A percentile compares a stretch with the other conserved stretches of the same genome.
Evolutionary conservation across 35 echinoderm and acorn worm species (phyloP).

Genomic region (Anneissia japonica): DNA sequence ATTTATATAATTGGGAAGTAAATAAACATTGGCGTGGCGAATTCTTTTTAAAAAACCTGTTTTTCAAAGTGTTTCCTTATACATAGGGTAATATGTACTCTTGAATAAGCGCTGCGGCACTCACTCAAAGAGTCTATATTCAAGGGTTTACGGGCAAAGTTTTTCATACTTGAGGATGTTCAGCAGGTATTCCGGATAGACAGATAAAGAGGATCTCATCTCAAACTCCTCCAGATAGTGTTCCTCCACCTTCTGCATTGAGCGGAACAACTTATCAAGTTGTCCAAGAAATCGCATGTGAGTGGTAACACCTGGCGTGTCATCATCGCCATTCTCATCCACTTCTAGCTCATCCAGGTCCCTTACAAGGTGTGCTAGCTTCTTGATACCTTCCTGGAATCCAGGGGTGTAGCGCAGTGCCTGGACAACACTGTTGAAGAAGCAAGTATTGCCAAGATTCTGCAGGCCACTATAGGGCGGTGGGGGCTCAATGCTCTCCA

Average conservation of each 20-base stretch:
- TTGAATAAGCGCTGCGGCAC: no score
- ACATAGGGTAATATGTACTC: no score
- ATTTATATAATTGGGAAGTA: no score
- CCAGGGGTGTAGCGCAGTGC: conserved; percentile 71
- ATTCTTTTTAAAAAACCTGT: no score
- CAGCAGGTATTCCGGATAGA: background rate
- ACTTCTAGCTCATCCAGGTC: background rate
- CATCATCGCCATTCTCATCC: background rate
- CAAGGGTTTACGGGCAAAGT: no score
- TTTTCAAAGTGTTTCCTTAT: no score
- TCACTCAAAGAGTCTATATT: no score
- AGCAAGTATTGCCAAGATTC: conserved; percentile 95
- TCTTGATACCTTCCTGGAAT: conserved; percentile 45
- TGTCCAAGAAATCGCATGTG: background rate
- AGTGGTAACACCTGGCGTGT: background rate
- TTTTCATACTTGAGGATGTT: background rate
- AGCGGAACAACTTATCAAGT: background rate
- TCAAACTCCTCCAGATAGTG: background rate
- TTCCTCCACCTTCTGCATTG: background rate
- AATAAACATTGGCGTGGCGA: no score
- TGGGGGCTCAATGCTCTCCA: conserved; percentile 7
- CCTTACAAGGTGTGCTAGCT: conserved; percentile 17
- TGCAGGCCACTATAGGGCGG: conserved; percentile 71
- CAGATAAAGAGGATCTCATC: background rate
- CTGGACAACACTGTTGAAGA: conserved; percentile 71